A percentile compares a stretch with the other conserved stretches of the same genome.
phyloP scores from a whole-genome alignment of 2,797 vertebrate species.

The Mus spretus region DNA sequence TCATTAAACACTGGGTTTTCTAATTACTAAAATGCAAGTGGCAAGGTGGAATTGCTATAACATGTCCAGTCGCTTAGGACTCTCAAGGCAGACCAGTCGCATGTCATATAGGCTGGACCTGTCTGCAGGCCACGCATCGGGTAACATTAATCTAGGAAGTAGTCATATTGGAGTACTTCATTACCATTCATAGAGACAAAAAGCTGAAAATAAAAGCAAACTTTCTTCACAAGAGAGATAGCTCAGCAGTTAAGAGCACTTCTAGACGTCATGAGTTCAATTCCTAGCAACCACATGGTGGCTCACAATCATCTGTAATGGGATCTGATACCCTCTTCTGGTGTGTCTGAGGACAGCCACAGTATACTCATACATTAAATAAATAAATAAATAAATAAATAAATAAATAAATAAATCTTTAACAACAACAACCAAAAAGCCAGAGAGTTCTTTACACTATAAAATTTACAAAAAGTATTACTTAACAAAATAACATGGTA shows the following conservation, averaged over 20 bases:
- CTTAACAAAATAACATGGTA: neutral
- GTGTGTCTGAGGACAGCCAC: neutral
- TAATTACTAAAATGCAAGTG: neutral
- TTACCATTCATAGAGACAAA: neutral
- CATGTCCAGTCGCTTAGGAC: neutral
- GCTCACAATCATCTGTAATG: neutral
- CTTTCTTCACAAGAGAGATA: neutral
- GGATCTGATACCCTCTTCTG: neutral
- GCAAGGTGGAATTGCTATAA: neutral
- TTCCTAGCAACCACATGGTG: neutral
- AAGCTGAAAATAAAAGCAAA: neutral
- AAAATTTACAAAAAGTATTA: neutral
- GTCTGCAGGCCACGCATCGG: neutral
- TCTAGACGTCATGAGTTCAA: neutral
- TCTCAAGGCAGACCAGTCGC: neutral
- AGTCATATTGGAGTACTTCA: neutral
- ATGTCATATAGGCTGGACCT: rapidly evolving
- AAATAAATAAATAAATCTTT: neutral
- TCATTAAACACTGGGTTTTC: neutral
- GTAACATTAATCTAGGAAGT: neutral
- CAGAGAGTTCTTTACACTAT: neutral
- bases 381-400: neutral
- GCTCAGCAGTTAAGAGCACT: neutral
- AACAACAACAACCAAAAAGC: neutral
- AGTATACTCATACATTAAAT: neutral